Base-by-base conservation (phyloP, 1,140 invertebrate species). In the Pogonomyrmex californicus region DNA sequence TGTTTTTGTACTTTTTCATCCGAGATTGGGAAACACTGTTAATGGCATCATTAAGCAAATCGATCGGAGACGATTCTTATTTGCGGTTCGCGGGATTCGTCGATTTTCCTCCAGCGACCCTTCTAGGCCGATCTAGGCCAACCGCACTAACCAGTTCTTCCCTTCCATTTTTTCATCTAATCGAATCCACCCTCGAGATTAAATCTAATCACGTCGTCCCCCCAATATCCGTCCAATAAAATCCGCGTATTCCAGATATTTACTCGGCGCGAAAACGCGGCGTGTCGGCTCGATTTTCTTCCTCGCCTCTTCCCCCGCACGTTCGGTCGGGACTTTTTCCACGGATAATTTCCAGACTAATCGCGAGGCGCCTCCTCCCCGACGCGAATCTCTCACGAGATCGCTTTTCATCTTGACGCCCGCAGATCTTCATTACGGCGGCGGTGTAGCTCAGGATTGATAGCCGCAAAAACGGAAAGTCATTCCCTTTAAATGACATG, bases 21-120 rank as follows among this genome's bases (percentile, higher is more conserved):
- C 17, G 75, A 54, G 17, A 70, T 81, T 81, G 63, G 36, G 9
- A 81, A 23, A 56, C 12, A 17, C 23, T 17, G 47, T 49, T 70
- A 70, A 70, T 75, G 78, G 83, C 30, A 63, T 78, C 86, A 78
- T 87, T 87, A 73, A 73, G 68, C 51, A 12, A 30, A 36, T 83
- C 65, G 41, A 65, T 86, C 65, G 17, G 54, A 54, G 54, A 6
- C 51, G 49, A 87, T 49, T 86, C 36, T 79, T 56, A 30, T 51
- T 30, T 12, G 14, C 54, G 38, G 30, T 79, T 65, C 47, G n/a
- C 65, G 23, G n/a, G 12, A 23, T 56, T 68, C 47, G 30, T 9
- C n/a, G 36, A 23, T 23, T 23, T 70, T 7, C 47, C 33, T 56
- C 51, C 36, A 17, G 12, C 47, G n/a, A 1, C 2, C 5, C 23